Percentiles rank a stretch among this genome's conserved stretches.
Evolutionary conservation across 2,888 invertebrate genomes (phyloP).

Genomic region (Megalurothrips usitatus): DNA sequence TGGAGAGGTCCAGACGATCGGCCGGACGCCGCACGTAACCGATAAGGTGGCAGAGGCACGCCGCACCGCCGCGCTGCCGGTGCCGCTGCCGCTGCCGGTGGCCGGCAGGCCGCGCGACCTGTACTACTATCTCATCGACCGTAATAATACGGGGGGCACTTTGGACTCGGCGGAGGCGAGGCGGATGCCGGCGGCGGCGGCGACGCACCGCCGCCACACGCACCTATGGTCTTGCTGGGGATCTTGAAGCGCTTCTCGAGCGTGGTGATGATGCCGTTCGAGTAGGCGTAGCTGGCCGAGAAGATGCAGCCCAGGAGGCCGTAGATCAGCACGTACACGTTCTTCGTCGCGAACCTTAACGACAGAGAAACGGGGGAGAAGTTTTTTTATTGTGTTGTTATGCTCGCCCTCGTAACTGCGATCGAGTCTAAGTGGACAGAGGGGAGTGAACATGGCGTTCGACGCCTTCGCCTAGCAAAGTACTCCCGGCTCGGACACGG

Average conservation of each 20-base stretch:
- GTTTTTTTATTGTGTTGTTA: too few relatives aligned
- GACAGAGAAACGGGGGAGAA: not conserved
- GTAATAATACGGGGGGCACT: not conserved
- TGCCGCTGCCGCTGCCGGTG: too few relatives aligned
- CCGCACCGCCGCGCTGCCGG: not conserved
- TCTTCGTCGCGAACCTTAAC: constrained; percentile 52
- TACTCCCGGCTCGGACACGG: too few relatives aligned
- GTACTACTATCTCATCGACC: not conserved
- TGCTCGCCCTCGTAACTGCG: too few relatives aligned
- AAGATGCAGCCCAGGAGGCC: constrained; percentile 64
- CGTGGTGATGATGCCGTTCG: constrained; percentile 69
- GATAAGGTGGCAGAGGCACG: not conserved
- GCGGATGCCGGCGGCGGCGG: too few relatives aligned
- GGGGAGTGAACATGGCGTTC: too few relatives aligned
- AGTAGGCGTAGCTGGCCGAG: constrained; percentile 65
- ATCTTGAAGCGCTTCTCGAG: constrained; percentile 69
- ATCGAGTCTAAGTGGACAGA: too few relatives aligned
- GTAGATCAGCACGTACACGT: constrained; percentile 58
- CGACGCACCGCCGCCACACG: constrained; percentile 37
- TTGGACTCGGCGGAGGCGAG: not conserved
- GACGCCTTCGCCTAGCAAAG: too few relatives aligned
- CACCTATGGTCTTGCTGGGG: constrained; percentile 64
- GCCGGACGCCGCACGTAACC: not conserved
- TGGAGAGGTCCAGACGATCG: not conserved
- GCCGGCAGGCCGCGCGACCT: not conserved